Evolutionary conservation across 2,797 vertebrate species (phyloP), one percentile per base, ranked within the genome.

Genomic region (Sebastes itinus): DNA sequence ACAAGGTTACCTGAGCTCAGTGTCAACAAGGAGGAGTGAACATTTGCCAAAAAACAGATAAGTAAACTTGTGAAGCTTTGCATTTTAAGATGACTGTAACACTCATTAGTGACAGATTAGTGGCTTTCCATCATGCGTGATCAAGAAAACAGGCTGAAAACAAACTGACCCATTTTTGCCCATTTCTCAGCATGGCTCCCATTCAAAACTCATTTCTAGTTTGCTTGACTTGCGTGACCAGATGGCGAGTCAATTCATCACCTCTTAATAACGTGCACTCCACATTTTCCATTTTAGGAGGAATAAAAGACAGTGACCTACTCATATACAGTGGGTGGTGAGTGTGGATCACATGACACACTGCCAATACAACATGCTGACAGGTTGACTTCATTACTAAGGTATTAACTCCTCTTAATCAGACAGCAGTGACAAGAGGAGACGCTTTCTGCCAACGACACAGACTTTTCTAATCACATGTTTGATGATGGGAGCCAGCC

Each of bases 1-100:
- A 77, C 87, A 90, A 90, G 81, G 84, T 89, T 87, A 81, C 71
- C 86, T 86, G 85, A 90, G 78, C 86, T 88, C 77, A 38, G 38
- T 68, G 67, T 88, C 62, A 80, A 86, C 78, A 82, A 68, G 20
- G 23, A 65, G 22, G 4, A 25, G 13, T 10, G 82, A 75, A 71
- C 20, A n/a, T 28, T 42, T 67, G 72, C 64, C 78, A 85, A 82
- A 66, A 42, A 61, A 38, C 25, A 42, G 38, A 25, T 49, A 62
- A 59, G 10, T 23, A 23, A 38, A 42, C 30, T 54, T 55, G 22
- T 12, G 7, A 79, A 58, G 66, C 58, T 3, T 6, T 2, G 14
- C 12, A 11, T 64, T 30, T 23, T 61, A 59, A 23, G 14, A 20
- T 20, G 8, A 33, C 32, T 22, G 9, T 27, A 42, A 59, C 18